Evolutionary conservation across 2,888 invertebrate genomes (phyloP).

Genomic region (Chrysodeixis includens): DNA sequence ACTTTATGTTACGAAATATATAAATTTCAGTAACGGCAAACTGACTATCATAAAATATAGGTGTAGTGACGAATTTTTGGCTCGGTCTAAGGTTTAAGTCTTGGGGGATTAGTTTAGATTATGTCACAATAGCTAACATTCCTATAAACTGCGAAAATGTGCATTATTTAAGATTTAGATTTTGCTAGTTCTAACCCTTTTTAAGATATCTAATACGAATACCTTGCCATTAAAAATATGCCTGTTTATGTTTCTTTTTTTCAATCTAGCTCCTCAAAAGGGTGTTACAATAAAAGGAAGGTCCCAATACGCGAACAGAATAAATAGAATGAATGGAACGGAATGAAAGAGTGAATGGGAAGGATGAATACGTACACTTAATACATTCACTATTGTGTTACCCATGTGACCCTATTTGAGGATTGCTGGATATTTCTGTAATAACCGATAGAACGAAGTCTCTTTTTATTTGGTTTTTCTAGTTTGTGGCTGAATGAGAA

Average conservation of each 20-base stretch:
- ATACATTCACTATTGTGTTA: conserved; percentile 7
- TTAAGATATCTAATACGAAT: background rate
- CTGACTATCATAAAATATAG: too few relatives aligned
- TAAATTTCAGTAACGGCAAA: too few relatives aligned
- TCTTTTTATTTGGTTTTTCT: too few relatives aligned
- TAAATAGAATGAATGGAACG: too few relatives aligned
- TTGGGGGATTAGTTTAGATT: too few relatives aligned
- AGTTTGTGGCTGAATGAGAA: too few relatives aligned
- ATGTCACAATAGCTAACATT: too few relatives aligned
- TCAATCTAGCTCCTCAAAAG: conserved; percentile 11
- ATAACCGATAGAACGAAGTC: too few relatives aligned
- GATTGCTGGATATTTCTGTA: background rate
- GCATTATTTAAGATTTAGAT: background rate
- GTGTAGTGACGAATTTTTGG: too few relatives aligned
- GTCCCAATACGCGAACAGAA: conserved; percentile 17
- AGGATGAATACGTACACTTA: conserved; percentile 20
- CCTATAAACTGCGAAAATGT: too few relatives aligned
- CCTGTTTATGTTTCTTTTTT: conserved; percentile 15
- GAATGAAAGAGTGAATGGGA: conserved; percentile 32
- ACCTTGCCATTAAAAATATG: conserved; percentile 5
- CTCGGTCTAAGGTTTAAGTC: too few relatives aligned
- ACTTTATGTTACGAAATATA: too few relatives aligned
- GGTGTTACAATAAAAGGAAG: conserved; percentile 20
- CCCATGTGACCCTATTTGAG: conserved; percentile 11
- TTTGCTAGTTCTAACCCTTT: background rate